Conservation (phyloP, 2,113 vertebrate genomes). For the Raphicerus campestris region DNA sequence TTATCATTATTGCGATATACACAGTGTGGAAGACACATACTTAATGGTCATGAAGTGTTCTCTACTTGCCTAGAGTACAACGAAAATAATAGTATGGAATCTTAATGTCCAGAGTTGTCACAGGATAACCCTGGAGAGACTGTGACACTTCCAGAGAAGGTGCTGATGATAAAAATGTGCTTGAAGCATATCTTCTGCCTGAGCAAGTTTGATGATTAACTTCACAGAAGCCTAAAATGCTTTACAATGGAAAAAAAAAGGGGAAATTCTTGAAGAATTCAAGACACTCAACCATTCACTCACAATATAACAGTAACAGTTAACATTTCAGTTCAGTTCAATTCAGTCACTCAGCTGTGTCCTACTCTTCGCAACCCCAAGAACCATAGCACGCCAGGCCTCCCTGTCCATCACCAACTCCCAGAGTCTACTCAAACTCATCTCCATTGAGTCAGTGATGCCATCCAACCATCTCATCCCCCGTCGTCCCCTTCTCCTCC, state of each 20-base stretch:
- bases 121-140: not conserved
- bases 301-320: not conserved
- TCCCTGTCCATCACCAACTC: not conserved
- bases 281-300: not conserved
- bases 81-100: not conserved
- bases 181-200: not conserved
- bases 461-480: not conserved
- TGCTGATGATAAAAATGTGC: not conserved
- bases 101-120: not conserved
- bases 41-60: not conserved
- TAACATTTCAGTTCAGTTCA: not conserved
- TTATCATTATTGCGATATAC: not conserved
- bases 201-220: not conserved
- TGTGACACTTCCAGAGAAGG: not conserved
- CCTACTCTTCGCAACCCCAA: rapidly evolving
- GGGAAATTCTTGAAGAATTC: not conserved
- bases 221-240: not conserved
- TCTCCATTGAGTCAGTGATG: not conserved
- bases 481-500: rapidly evolving
- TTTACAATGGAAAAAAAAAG: not conserved
- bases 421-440: not conserved
- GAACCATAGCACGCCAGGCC: not conserved
- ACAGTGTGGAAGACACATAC: not conserved
- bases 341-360: not conserved
- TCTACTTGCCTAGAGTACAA: not conserved